These are phyloP conservation scores for Drosophila picticornis DNA, from an alignment of 2,888 invertebrate species.

Conservation along the genomic window DNA sequence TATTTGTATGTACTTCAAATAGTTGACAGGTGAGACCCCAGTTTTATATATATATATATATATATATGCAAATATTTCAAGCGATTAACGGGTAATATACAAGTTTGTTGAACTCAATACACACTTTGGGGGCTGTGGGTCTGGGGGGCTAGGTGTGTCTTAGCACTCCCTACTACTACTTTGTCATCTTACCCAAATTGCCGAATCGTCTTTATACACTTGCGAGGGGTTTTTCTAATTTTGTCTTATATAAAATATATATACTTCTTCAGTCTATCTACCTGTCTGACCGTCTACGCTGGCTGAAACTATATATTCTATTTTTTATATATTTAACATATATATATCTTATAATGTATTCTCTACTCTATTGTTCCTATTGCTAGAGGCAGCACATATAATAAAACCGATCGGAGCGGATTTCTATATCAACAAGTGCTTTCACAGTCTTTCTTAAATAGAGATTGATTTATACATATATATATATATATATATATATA, in stretches of 20 bases:
- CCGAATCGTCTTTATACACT: not conserved
- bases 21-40: not conserved
- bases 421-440: no score
- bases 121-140: not conserved
- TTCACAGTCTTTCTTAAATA: no score
- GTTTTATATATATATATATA: not conserved
- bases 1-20: not conserved
- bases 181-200: conserved; percentile 33
- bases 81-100: not conserved
- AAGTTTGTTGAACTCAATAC: not conserved
- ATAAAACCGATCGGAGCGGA: no score
- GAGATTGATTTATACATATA: no score
- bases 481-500: no score
- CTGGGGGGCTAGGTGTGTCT: not conserved
- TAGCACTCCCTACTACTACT: not conserved
- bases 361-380: no score
- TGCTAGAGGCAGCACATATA: no score
- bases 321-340: no score
- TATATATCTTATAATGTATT: no score
- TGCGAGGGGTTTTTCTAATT: not conserved
- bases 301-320: no score
- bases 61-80: not conserved
- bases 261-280: no score
- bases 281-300: no score
- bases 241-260: not conserved